Evolutionary conservation across 1,140 invertebrate genomes (phyloP).

Genomic region (Drosophila jambulina): DNA sequence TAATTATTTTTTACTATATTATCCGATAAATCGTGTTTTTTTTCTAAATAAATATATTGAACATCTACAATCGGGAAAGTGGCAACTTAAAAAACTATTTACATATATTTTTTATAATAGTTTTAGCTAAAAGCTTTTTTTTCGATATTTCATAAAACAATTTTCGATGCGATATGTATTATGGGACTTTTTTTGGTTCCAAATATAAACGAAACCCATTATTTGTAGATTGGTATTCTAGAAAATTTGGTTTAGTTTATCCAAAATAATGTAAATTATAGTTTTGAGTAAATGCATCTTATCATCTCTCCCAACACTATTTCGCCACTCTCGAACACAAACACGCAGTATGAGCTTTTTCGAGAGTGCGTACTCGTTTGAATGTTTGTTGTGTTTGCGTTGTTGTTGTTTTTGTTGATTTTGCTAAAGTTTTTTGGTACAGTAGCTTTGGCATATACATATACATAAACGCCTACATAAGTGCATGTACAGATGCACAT

Average conservation of each 20-base stretch:
- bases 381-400: conserved; percentile 31
- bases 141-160: not conserved
- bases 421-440: conserved; percentile 53
- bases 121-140: too few relatives aligned
- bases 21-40: too few relatives aligned
- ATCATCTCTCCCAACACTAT: conserved; percentile 8
- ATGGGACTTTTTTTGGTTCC: not conserved
- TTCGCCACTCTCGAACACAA: conserved; percentile 1
- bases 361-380: conserved; percentile 47
- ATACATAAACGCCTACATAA: conserved; percentile 13
- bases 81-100: not conserved
- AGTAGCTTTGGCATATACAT: conserved; percentile 42
- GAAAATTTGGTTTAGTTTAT: not conserved
- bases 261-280: not conserved
- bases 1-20: too few relatives aligned
- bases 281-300: conserved; percentile 17
- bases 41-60: too few relatives aligned
- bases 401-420: conserved; percentile 40
- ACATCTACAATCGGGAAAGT: not conserved
- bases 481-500: conserved; percentile 22
- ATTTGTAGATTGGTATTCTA: not conserved
- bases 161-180: not conserved
- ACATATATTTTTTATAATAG: not conserved
- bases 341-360: conserved; percentile 42
- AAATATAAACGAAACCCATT: not conserved